Percentiles rank a stretch among this genome's conserved stretches.
These are phyloP conservation scores for Squalus acanthias DNA, from an alignment of 2,797 vertebrate genomes.

Conservation along the genomic window DNA sequence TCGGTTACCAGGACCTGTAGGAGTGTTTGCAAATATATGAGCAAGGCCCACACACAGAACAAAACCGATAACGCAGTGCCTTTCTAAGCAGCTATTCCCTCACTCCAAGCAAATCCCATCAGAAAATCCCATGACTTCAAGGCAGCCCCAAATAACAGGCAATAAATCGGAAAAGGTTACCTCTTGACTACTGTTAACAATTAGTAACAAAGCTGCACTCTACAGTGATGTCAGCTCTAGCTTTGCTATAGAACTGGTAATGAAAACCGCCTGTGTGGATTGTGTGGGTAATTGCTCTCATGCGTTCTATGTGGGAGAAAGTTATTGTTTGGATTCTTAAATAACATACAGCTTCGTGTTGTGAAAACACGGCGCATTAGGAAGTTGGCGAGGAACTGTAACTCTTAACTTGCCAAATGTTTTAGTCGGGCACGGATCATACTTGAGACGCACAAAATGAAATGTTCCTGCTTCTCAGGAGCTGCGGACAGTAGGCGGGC, in stretches of 20 bases:
- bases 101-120: background rate
- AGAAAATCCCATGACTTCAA: constrained; percentile 11
- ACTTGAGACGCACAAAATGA: background rate
- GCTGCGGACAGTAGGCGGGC: background rate
- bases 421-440: background rate
- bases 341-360: background rate
- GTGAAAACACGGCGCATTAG: background rate
- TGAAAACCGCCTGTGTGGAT: background rate
- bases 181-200: background rate
- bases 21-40: background rate
- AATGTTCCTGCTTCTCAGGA: background rate
- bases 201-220: background rate
- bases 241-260: background rate
- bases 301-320: background rate
- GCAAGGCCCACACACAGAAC: background rate
- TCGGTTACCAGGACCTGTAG: background rate
- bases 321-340: background rate
- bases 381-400: background rate
- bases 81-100: background rate
- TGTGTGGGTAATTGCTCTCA: background rate
- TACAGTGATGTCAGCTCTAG: background rate
- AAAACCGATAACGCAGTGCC: background rate
- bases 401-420: no score
- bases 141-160: background rate
- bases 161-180: background rate